phyloP scores from a whole-genome alignment of 1,140 invertebrate species.

The Oryzaephilus surinamensis region DNA sequence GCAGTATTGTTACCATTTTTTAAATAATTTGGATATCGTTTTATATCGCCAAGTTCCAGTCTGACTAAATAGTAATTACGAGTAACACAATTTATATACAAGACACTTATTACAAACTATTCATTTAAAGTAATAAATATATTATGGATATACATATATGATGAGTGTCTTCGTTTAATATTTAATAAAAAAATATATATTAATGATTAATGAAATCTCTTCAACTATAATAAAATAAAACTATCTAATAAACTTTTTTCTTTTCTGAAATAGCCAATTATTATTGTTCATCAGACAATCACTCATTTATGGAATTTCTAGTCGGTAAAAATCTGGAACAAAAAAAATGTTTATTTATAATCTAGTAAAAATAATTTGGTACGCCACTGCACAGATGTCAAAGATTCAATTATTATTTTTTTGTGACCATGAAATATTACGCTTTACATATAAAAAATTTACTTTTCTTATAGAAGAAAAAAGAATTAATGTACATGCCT shows the following conservation, averaged over 20 bases:
- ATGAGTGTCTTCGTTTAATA: not conserved
- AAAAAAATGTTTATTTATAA: conserved; percentile 5
- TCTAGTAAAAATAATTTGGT: conserved; percentile 1
- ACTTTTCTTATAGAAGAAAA: not conserved
- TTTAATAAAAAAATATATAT: conserved; percentile 3
- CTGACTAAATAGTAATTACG: conserved; percentile 15
- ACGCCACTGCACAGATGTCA: conserved; percentile 11
- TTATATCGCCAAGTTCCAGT: conserved; percentile 21
- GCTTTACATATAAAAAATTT: not conserved
- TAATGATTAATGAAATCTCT: not conserved
- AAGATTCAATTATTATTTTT: conserved; percentile 1
- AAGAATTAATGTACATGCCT: not conserved
- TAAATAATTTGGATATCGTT: conserved; percentile 11
- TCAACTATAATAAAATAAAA: conserved; percentile 1
- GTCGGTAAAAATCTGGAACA: conserved; percentile 5
- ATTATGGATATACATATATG: conserved; percentile 1
- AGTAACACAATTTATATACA: not conserved
- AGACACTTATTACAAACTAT: conserved; percentile 1
- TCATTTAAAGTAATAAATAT: not conserved
- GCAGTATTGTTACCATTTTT: conserved; percentile 7
- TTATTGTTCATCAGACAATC: too few species aligned
- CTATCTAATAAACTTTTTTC: conserved; percentile 1
- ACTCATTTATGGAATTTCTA: too few species aligned
- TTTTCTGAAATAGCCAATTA: too few species aligned
- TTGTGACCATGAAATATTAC: not conserved